Evolutionary conservation across 1,140 invertebrate genomes (phyloP).

Genomic region (Leptestheria dahalacensis): DNA sequence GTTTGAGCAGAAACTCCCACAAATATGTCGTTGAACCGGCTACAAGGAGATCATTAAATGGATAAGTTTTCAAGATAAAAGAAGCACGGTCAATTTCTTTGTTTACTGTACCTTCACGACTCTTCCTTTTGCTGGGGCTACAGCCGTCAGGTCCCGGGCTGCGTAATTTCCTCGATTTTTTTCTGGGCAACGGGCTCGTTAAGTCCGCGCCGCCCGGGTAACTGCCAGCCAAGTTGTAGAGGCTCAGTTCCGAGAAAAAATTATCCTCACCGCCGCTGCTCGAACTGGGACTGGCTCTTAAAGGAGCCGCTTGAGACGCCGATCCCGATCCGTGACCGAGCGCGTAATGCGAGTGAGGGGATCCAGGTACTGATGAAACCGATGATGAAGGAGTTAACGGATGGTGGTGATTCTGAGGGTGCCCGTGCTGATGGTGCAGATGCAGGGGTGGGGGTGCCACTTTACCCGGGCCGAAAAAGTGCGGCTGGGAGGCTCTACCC

Average conservation of each 20-base stretch:
- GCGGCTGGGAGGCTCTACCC: too few relatives aligned
- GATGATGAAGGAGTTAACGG: too few relatives aligned
- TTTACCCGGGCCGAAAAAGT: too few relatives aligned
- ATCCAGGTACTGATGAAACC: too few relatives aligned
- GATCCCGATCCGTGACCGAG: slow-evolving; percentile 47
- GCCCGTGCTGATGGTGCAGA: too few relatives aligned
- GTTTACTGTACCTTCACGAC: too few relatives aligned
- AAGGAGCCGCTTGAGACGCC: slow-evolving; percentile 51
- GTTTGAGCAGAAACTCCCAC: slow-evolving; percentile 96
- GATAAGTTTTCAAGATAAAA: too few relatives aligned
- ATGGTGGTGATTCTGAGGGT: too few relatives aligned
- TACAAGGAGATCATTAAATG: too few relatives aligned
- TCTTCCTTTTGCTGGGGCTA: too few relatives aligned
- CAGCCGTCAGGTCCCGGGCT: slow-evolving; percentile 28
- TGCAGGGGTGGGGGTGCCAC: background rate
- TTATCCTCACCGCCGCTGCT: slow-evolving; percentile 49
- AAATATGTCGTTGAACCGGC: slow-evolving; percentile 86
- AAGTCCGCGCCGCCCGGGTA: background rate
- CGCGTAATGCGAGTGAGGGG: too few relatives aligned
- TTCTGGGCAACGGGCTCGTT: slow-evolving; percentile 23
- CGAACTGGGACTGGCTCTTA: slow-evolving; percentile 32
- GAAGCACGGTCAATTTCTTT: too few relatives aligned
- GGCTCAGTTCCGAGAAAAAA: slow-evolving; percentile 60
- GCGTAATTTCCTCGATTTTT: slow-evolving; percentile 54
- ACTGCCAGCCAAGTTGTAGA: slow-evolving; percentile 23